These are phyloP conservation scores for Arbacia lixula DNA, from an alignment of 53 echinoderm and acorn worm genomes.

Conservation along the genomic window DNA sequence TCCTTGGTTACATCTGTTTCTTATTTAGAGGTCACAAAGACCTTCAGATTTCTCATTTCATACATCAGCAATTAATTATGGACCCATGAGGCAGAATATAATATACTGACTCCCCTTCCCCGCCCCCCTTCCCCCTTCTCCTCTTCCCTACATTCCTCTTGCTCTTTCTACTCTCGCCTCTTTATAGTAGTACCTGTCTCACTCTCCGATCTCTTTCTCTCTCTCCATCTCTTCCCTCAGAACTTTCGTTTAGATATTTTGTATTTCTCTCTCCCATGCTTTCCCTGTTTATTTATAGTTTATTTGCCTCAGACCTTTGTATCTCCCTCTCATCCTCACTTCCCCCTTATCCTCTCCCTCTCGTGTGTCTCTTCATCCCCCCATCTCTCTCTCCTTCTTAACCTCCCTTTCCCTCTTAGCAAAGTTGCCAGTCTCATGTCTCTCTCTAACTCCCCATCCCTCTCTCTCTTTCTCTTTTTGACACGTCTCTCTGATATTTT, in stretches of 20 bases:
- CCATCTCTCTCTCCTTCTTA: background rate
- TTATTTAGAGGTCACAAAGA: no score
- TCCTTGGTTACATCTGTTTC: no score
- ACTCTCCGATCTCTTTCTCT: background rate
- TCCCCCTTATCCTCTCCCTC: background rate
- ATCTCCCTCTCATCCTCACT: background rate
- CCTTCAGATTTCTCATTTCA: no score
- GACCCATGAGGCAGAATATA: background rate
- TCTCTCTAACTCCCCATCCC: background rate
- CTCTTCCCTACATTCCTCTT: background rate
- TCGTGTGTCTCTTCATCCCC: no score
- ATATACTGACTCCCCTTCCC: background rate
- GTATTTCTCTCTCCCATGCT: no score
- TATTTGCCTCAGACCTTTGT: no score
- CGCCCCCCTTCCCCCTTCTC: background rate
- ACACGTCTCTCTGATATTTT: background rate
- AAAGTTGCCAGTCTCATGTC: background rate
- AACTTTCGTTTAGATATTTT: no score
- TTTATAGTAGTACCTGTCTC: background rate
- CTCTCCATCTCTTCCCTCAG: background rate
- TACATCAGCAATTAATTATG: no score
- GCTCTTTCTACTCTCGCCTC: background rate
- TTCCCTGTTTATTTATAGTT: no score
- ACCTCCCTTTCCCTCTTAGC: background rate
- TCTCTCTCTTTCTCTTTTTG: background rate